Base-by-base conservation (phyloP, 2,113 vertebrate species). In the Eolophus roseicapilla region DNA sequence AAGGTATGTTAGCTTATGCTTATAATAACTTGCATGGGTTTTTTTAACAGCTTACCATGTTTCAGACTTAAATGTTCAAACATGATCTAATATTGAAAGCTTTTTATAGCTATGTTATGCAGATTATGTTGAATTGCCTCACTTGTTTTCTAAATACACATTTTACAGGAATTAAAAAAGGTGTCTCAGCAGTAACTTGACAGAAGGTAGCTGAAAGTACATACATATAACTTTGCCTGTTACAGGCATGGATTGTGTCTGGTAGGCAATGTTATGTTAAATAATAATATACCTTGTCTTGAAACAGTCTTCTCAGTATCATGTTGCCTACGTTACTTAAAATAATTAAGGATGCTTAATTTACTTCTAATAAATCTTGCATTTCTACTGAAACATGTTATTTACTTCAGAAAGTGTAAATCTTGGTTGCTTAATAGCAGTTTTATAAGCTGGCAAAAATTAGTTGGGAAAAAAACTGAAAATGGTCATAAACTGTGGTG, bases 1-100 rank as follows among this genome's bases (percentile, higher is more conserved):
- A 29, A 99, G 98, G 99, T 99, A 93, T 68, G 41, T 83, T 59
- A 6, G 35, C 31, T 53, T 70, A 25, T 46, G 5, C 4, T 15
- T 82, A 33, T 73, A 78, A 9, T 53, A 65, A 78, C 18, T 77
- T 95, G 49, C 23, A 13, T 5, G 18, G 17, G 82, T 78, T 9
- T 71, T 71, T 86, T 80, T 62, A 14, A 89, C 55, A 89, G 8
- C 18, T 78, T 68, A 39, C 12, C 17, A 46, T 79, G 7, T 70
- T 83, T 67, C 73, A 82, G 29, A 19, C 23, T 78, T 59, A 17
- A 60, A 5, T 29, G 13, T 46, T 84, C 20, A 68, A 79, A 75
- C 8, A 5, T 17, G 12, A 60, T 70, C 23, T 31, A 19, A 71
- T 63, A 46, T 2, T 6, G 43, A 19, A 17, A 44, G 6, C 13